Evolutionary conservation across 2,113 vertebrate genomes (phyloP).

Genomic region (Hylia prasina): DNA sequence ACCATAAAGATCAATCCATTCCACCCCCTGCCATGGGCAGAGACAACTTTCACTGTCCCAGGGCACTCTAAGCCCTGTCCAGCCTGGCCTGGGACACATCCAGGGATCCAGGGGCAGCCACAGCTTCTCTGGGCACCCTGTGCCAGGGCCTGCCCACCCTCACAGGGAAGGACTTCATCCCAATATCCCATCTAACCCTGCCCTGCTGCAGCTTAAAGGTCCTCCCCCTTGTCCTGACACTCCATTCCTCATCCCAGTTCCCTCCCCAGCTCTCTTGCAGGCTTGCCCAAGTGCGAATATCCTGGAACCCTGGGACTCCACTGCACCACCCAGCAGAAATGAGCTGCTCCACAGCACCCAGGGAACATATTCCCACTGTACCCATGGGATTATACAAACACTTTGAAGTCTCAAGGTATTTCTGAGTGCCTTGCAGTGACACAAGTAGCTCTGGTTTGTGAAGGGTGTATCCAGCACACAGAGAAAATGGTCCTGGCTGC

Average conservation of each 20-base stretch:
- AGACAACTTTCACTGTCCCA: accelerated
- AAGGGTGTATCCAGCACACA: neutral
- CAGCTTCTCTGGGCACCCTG: neutral
- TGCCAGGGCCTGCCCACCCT: neutral
- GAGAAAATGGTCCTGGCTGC: neutral
- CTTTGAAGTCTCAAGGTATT: neutral
- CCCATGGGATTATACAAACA: neutral
- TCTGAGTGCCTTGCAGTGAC: neutral
- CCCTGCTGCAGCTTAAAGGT: neutral
- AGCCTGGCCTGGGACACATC: neutral
- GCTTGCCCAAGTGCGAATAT: neutral
- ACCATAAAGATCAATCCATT: accelerated
- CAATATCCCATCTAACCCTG: neutral
- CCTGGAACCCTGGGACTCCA: no score
- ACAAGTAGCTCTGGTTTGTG: neutral
- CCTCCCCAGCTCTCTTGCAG: neutral
- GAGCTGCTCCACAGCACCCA: neutral
- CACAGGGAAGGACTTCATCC: accelerated
- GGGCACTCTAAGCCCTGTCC: accelerated
- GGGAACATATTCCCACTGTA: neutral
- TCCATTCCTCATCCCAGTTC: neutral
- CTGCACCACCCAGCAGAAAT: no score
- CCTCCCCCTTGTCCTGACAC: neutral
- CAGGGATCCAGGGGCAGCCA: neutral
- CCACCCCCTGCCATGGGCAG: neutral